A percentile compares a stretch with the other conserved stretches of the same genome.
phyloP scores from a whole-genome alignment of 2,888 invertebrate genomes.

The Tiphia femorata region DNA sequence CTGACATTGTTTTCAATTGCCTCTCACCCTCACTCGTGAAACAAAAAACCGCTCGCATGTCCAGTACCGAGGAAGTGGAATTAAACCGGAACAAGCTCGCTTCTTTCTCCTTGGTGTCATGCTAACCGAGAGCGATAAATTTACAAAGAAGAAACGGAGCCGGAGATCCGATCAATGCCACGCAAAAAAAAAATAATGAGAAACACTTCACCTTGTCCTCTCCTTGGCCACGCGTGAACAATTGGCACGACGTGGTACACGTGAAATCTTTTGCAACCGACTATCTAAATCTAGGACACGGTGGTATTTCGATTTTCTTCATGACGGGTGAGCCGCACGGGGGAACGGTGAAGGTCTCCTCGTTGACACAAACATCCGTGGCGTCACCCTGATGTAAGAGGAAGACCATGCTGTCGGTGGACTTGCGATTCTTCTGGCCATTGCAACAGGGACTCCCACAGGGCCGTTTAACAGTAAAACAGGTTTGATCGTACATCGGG shows the following conservation, averaged over 20 bases:
- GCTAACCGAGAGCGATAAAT: too few species aligned
- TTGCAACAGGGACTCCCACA: slow-evolving; percentile 29
- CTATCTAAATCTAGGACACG: slow-evolving; percentile 28
- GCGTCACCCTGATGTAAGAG: slow-evolving; percentile 45
- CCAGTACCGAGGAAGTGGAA: too few species aligned
- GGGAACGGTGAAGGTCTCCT: slow-evolving; percentile 1
- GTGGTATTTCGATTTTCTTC: slow-evolving; percentile 35
- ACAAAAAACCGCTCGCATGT: too few species aligned
- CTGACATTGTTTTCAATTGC: not conserved
- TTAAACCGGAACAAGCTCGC: too few species aligned
- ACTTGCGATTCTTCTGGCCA: slow-evolving; percentile 11
- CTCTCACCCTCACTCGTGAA: too few species aligned
- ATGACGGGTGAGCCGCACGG: slow-evolving; percentile 24
- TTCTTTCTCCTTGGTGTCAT: too few species aligned
- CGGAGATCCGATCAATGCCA: too few species aligned
- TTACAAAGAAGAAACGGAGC: too few species aligned
- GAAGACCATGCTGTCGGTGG: slow-evolving; percentile 31
- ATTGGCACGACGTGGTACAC: not conserved
- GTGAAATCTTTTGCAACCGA: not conserved
- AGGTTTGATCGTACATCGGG: not conserved
- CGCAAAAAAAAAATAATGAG: too few species aligned
- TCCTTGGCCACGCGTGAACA: not conserved
- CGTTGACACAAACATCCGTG: slow-evolving; percentile 26
- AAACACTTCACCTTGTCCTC: not conserved
- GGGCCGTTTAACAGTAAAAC: slow-evolving; percentile 14